Conservation (phyloP, 2,113 vertebrate genomes). For the Typhlomys cinereus region DNA sequence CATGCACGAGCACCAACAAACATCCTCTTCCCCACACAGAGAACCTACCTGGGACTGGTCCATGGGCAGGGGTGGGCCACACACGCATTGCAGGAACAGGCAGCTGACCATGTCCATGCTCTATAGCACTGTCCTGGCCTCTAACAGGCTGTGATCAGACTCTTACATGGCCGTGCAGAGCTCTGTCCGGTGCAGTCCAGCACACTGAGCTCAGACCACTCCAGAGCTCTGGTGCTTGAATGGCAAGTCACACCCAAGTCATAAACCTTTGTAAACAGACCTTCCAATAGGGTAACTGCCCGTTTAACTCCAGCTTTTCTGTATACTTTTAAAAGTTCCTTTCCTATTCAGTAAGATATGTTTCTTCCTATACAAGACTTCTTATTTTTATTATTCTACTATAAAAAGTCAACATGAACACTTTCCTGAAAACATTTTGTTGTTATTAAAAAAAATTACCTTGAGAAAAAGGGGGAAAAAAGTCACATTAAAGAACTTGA, state of each 20-base stretch:
- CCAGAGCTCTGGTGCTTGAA: not conserved
- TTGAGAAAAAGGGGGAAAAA: not conserved
- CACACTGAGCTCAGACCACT: not conserved
- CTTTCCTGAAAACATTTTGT: not conserved
- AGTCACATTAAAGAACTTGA: not conserved
- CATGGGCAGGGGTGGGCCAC: slow-evolving; percentile 79
- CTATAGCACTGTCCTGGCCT: not conserved
- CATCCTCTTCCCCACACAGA: not conserved
- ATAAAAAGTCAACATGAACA: not conserved
- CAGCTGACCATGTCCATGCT: slow-evolving; percentile 83
- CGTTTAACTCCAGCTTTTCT: slow-evolving; percentile 58
- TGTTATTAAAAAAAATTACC: not conserved
- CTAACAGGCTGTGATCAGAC: not conserved
- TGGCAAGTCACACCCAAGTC: slow-evolving; percentile 75
- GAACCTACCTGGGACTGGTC: slow-evolving; percentile 87
- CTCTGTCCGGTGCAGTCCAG: not conserved
- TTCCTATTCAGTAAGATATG: not conserved
- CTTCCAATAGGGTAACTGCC: not conserved
- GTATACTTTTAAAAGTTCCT: not conserved
- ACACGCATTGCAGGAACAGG: slow-evolving; percentile 90
- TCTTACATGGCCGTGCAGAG: not conserved
- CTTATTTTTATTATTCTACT: not conserved
- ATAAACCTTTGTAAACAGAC: slow-evolving; percentile 78
- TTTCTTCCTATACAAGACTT: not conserved
- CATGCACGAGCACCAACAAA: not conserved